Conservation (phyloP, 2,888 invertebrate genomes). For the Cataglyphis cursor region DNA sequence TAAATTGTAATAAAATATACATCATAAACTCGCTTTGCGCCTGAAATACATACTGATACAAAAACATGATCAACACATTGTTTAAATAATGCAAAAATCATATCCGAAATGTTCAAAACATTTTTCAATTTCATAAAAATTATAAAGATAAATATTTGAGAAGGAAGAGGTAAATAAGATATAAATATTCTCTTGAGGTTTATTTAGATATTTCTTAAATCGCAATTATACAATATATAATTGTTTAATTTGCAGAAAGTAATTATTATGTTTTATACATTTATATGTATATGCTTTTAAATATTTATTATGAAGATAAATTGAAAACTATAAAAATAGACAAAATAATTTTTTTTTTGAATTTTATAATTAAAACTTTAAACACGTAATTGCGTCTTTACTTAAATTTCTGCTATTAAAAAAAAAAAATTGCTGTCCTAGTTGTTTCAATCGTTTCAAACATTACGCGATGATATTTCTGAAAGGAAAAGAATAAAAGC, state of each 20-base stretch:
- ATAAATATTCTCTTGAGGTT: too few species aligned
- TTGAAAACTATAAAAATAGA: conserved; percentile 1
- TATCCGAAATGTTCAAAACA: too few species aligned
- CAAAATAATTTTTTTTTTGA: neutral
- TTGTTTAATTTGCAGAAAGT: neutral
- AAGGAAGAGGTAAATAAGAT: too few species aligned
- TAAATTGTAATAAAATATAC: conserved; percentile 43
- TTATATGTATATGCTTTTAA: neutral
- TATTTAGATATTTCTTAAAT: neutral
- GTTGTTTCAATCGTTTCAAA: conserved; percentile 34
- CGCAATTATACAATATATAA: neutral
- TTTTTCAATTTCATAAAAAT: neutral
- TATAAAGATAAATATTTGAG: too few species aligned
- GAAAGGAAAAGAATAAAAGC: conserved; percentile 20
- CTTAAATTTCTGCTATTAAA: conserved; percentile 19
- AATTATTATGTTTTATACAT: neutral
- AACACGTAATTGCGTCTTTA: conserved; percentile 13
- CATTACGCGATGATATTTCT: conserved; percentile 15
- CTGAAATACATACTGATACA: conserved; percentile 24
- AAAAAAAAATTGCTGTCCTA: conserved; percentile 37
- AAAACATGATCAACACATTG: conserved; percentile 44
- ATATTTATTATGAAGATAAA: neutral
- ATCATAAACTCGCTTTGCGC: neutral
- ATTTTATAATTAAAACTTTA: conserved; percentile 30
- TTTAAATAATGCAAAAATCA: neutral